phyloP scores from a whole-genome alignment of 37 sponge, comb jelly and placozoan genomes.

The Axinella damicornis region DNA sequence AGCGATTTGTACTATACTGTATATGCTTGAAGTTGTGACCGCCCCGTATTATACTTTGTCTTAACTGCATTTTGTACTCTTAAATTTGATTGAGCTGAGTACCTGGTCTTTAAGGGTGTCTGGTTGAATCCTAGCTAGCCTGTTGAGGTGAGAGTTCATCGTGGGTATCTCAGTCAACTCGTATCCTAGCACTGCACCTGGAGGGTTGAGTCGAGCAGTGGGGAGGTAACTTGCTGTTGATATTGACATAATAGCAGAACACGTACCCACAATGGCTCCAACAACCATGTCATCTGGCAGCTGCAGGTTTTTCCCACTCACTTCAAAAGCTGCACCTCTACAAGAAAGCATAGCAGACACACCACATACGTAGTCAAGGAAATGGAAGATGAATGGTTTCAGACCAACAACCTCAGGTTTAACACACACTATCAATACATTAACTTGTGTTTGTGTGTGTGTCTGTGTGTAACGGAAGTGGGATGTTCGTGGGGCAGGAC shows the following conservation, averaged over 20 bases:
- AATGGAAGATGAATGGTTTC: neutral
- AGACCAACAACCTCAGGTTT: no score
- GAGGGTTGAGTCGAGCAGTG: no score
- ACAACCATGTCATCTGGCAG: conserved; percentile 57
- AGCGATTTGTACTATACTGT: no score
- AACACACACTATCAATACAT: no score
- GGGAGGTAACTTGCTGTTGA: neutral
- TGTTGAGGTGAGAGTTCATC: conserved; percentile 33
- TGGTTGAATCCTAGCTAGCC: neutral
- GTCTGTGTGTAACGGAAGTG: no score
- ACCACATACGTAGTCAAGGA: neutral
- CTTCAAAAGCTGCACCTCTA: conserved; percentile 8
- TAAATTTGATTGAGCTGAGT: no score
- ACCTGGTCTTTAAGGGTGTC: conserved; percentile 27
- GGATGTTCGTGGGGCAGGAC: no score
- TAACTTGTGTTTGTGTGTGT: no score
- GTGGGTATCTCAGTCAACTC: conserved; percentile 22
- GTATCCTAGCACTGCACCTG: conserved; percentile 39
- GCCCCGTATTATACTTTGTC: no score
- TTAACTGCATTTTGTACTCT: neutral
- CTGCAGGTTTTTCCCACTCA: neutral
- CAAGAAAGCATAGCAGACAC: neutral
- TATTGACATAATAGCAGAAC: neutral
- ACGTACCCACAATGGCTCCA: conserved; percentile 48
- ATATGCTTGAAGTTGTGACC: no score